Base-by-base conservation (phyloP, 2,113 vertebrate genomes). In the Channa argus region DNA sequence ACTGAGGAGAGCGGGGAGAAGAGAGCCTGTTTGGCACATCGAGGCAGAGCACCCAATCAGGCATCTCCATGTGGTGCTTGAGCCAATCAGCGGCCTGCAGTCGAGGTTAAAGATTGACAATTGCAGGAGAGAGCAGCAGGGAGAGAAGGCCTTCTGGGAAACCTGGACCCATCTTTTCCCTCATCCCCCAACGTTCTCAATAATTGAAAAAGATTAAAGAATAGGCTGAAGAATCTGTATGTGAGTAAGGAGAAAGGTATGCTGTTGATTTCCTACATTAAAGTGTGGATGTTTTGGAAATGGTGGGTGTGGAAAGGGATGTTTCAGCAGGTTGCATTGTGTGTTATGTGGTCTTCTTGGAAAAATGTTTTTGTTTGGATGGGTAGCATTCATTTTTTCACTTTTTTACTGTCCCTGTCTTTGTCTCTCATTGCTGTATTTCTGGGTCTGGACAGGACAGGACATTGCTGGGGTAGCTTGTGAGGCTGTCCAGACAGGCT, bases 71-170 rank as follows among this genome's bases (percentile, higher is more conserved):
- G 90, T 91, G 91, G 86, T 83, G 77, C 92, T 78, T 59, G 89
- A 94, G 91, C 96, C 96, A 97, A 96, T 97, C 94, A 94, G 95
- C 88, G 87, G 90, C 92, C 85, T 81, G 90, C 93, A 94, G 95
- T 92, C 76, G 95, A 96, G 95, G 96, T 97, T 97, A 96, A 95
- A 97, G 96, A 97, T 95, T 96, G 97, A 96, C 96, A 96, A 91
- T 95, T 94, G 94, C 94, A 94, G 94, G 66, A 94, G 92, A 93
- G 92, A 95, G 94, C 94, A 88, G 88, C 92, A 92, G 94, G 93
- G 92, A 95, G 95, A 95, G 91, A 92, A 89, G 92, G 96, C 94
- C 95, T 98, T 99, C 96, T 98, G 95, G 97, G 97, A 98, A 96
- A 96, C 98, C 97, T 95, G 93, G 92, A 95, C 90, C 95, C 95